These are phyloP conservation scores for Chrosomus eos DNA, from an alignment of 2,797 vertebrate genomes.

Conservation along the genomic window DNA sequence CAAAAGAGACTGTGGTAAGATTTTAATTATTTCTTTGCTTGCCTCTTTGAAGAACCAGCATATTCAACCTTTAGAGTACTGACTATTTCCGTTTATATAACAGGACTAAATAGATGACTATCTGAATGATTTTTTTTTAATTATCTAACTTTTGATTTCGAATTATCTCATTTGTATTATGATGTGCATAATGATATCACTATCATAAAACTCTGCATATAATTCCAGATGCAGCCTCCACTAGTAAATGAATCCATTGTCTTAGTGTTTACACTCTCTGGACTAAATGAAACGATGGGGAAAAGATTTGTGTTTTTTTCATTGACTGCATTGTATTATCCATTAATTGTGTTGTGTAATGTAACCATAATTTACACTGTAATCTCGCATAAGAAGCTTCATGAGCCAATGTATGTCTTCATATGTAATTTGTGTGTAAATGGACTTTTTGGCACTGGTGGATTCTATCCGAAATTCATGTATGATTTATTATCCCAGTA, in stretches of 20 bases:
- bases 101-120: too few species aligned
- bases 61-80: too few species aligned
- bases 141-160: too few species aligned
- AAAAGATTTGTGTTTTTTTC: slow-evolving; percentile 49
- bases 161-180: not conserved
- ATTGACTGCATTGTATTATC: slow-evolving; percentile 42
- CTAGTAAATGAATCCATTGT: slow-evolving; percentile 9
- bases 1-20: slow-evolving; percentile 20
- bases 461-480: slow-evolving; percentile 62
- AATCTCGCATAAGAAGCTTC: slow-evolving; percentile 44
- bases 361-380: slow-evolving; percentile 35
- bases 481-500: slow-evolving; percentile 51
- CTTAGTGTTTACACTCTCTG: slow-evolving; percentile 61
- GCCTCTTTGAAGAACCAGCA: not conserved
- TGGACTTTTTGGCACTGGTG: slow-evolving; percentile 54
- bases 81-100: too few species aligned
- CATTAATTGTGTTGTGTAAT: slow-evolving; percentile 51
- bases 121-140: not conserved
- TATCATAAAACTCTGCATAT: not conserved
- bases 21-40: not conserved
- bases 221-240: slow-evolving; percentile 8
- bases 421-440: slow-evolving; percentile 60
- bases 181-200: not conserved
- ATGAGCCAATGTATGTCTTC: slow-evolving; percentile 62
- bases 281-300: slow-evolving; percentile 57